Evolutionary conservation across 2,113 vertebrate genomes (phyloP), one percentile per base, ranked within the genome.

Genomic region (Apeltes quadracus): DNA sequence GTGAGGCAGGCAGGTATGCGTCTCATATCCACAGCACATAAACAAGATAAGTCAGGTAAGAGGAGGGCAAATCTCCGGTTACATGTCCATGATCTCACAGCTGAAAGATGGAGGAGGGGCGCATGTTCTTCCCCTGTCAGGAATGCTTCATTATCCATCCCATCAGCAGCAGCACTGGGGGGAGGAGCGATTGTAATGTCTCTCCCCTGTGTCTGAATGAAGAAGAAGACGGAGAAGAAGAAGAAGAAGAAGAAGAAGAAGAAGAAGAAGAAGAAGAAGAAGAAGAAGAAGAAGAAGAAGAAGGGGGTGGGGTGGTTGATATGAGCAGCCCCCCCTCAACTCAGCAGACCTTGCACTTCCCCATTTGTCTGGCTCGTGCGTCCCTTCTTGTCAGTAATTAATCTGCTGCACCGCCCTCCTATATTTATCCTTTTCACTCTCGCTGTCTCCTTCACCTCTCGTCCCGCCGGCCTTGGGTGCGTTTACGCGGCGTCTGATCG

Each of bases 351-450:
- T 85, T 88, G 86, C 75, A 86, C 88, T 90, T 92, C 85, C 84
- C 90, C 89, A 84, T 90, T 90, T 91, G 86, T 91, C 88, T 84
- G 81, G 89, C 87, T 89, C 91, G 85, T 86, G 86, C 78, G 69
- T 91, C 86, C 79, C 84, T 91, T 93, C 92, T 93, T 92, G 91
- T 93, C 89, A 90, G 90, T 87, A 90, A 92, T 92, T 90, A 91
- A 93, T 92, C 89, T 91, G 81, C 74, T 71, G 83, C 82, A 15
- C 76, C 78, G 25, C 86, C 88, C 84, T 76, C 81, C 72, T 86
- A 83, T 88, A 87, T 90, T 87, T 87, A 86, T 84, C 85, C 85
- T 84, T 81, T 84, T 88, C 69, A 54, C 81, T 87, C 73, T 75
- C 58, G 34, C 73, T 75, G 87, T 88, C 88, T 91, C 88, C 89